Evolutionary conservation across 2,888 invertebrate genomes (phyloP).

Genomic region (Ochropleura plecta): DNA sequence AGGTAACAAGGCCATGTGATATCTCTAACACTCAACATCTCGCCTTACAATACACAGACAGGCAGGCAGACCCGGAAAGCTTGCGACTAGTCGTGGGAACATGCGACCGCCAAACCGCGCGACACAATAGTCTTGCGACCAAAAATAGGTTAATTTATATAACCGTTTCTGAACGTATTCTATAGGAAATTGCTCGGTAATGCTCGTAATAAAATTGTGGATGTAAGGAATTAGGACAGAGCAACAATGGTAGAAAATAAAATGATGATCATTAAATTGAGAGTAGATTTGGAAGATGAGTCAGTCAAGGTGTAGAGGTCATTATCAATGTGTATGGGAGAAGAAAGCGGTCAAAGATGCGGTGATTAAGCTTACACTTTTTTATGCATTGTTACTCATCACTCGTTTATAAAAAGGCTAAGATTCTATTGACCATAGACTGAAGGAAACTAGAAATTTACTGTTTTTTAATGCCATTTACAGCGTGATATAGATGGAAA

Average conservation of each 20-base stretch:
- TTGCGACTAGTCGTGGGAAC: conserved; percentile 64
- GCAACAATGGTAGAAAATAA: conserved; percentile 34
- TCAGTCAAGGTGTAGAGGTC: conserved; percentile 25
- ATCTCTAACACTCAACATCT: conserved; percentile 28
- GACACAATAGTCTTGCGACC: conserved; percentile 54
- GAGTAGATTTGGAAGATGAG: conserved; percentile 18
- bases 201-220: conserved; percentile 46
- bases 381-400: neutral
- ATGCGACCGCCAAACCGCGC: conserved; percentile 53
- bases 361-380: neutral
- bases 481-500: neutral
- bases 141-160: conserved; percentile 61
- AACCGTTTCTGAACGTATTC: conserved; percentile 55
- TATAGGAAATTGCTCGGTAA: conserved; percentile 49
- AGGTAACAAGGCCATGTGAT: conserved; percentile 54
- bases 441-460: neutral
- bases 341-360: conserved; percentile 6
- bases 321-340: conserved; percentile 3
- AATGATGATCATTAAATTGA: conserved; percentile 29
- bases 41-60: conserved; percentile 14
- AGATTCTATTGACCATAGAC: neutral
- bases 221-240: conserved; percentile 33
- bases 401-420: neutral
- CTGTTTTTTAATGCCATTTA: neutral
- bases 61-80: conserved; percentile 32